Evolutionary conservation across 2,113 vertebrate species (phyloP), one percentile per base, ranked within the genome.

Genomic region (Copsychus sechellarum): DNA sequence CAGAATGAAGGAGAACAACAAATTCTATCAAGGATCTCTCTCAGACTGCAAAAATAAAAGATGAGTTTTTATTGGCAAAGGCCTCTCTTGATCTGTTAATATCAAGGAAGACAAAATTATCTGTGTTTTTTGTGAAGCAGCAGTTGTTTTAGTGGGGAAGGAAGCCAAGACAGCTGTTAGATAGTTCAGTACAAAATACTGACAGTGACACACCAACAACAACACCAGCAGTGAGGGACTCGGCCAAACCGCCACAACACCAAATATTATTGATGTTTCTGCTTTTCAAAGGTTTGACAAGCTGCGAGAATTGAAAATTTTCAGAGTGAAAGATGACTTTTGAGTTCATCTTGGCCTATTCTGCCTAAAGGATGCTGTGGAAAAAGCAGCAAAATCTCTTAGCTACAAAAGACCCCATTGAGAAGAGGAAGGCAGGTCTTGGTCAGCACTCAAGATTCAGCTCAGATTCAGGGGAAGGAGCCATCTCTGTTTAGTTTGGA

Each of bases 61-160:
- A 92, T 87, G 81, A 91, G 85, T 94, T 96, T 94, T 33, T 95
- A 85, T 94, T 94, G 82, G 96, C 96, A 92, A 88, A 92, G 83
- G 76, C 65, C 62, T 92, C 90, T 86, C 82, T 92, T 93, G 91
- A 84, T 92, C 93, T 94, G 87, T 90, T 95, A 96, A 94, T 96
- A 95, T 96, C 72, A 95, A 95, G 90, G 90, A 96, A 93, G 92
- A 93, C 80, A 97, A 97, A 93, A 95, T 96, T 80, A 95, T 95
- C 87, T 92, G 81, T 92, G 69, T 86, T 96, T 82, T 96, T 97
- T 96, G 93, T 95, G 96, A 96, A 97, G 90, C 85, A 94, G 91
- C 69, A 89, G 92, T 96, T 90, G 92, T 96, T 95, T 95, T 24
- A 88, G 71, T 38, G 74, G 81, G 80, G 86, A 97, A 96, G 73